Base-by-base conservation (phyloP, 2,113 vertebrate species). In the Archilochus colubris region DNA sequence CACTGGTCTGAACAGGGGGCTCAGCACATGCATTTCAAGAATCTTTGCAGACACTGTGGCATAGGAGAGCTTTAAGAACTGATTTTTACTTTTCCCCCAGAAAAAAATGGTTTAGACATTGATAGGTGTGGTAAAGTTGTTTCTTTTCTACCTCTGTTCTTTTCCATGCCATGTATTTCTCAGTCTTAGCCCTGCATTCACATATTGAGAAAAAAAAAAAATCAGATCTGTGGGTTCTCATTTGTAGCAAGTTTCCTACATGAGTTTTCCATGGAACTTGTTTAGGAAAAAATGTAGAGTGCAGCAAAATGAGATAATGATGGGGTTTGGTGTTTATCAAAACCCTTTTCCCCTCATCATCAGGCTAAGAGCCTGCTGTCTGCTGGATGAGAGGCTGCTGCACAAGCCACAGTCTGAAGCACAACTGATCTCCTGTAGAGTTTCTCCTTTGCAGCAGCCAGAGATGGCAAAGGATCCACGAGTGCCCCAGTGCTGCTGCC, bases 261-360 rank as follows among this genome's bases (percentile, higher is more conserved):
- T 70, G 95, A 97, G 87, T 97, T 98, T 98, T 97, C 96, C 78
- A 73, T 97, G 96, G 96, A 94, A 96, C 97, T 94, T 97, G 87
- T 97, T 97, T 94, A 97, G 97, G 95, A 97, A 97, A 97, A 93
- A 97, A 97, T 94, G 95, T 84, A 79, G 95, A 95, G 91, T 74
- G 93, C 80, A 95, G 94, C 95, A 94, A 98, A 98, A 98, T 97
- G 96, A 96, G 97, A 96, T 97, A 98, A 98, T 98, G 89, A 97
- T 7, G 64, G 98, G 97, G 95, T 97, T 97, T 97, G 94, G 69
- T 94, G 93, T 97, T 98, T 97, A 97, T 97, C 95, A 98, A 97
- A 97, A 92, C 50, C 82, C 69, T 93, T 91, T 88, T 73, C 23
- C 75, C 89, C 81, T 74, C 30, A 14, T 92, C 77, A 91, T 95